These are phyloP conservation scores for Adelphocoris suturalis DNA, from an alignment of 2,888 invertebrate species.

Conservation along the genomic window DNA sequence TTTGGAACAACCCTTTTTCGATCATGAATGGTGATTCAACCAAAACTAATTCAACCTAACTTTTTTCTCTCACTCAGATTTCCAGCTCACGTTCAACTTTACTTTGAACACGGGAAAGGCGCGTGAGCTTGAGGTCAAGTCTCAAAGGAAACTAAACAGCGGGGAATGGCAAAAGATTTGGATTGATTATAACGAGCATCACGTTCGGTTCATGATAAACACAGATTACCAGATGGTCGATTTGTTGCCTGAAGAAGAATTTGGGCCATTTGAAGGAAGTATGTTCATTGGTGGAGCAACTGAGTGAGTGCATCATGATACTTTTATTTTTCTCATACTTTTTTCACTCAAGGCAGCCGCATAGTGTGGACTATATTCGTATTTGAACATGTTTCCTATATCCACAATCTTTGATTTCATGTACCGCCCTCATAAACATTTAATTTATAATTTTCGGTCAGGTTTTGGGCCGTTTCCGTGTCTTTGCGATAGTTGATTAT, in stretches of 20 bases:
- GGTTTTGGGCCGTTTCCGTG: no score
- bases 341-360: no score
- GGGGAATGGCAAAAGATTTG: conserved; percentile 98
- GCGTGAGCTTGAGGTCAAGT: conserved; percentile 90
- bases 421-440: no score
- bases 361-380: no score
- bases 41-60: no score
- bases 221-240: conserved; percentile 93
- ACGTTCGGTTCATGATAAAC: conserved; percentile 95
- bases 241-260: conserved; percentile 90
- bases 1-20: no score
- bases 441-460: no score
- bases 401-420: no score
- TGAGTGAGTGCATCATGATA: conserved; percentile 83
- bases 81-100: conserved; percentile 93
- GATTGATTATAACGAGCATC: conserved; percentile 96
- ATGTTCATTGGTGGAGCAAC: conserved; percentile 97
- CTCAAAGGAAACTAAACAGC: conserved; percentile 89
- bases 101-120: conserved; percentile 91
- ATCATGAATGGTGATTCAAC: no score
- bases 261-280: conserved; percentile 94
- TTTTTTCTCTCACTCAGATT: conserved; percentile 81
- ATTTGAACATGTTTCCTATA: no score
- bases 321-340: neutral
- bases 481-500: no score